A percentile compares a stretch with the other conserved stretches of the same genome.
Conservation (phyloP, 2,888 invertebrate genomes). For the Eumerus sabulonum region DNA sequence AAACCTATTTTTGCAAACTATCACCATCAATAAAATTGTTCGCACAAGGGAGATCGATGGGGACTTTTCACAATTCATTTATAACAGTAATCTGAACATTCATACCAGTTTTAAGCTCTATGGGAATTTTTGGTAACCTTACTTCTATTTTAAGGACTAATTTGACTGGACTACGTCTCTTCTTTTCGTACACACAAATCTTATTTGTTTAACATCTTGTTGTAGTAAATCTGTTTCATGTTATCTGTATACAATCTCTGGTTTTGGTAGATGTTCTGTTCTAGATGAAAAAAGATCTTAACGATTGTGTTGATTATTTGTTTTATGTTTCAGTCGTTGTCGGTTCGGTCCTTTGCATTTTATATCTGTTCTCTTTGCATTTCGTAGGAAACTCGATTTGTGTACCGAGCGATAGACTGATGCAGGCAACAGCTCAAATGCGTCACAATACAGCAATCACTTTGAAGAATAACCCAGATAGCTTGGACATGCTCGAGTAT, state of each 20-base stretch:
- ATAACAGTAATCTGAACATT: too few species aligned
- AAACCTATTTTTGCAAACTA: too few species aligned
- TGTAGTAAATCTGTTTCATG: conserved; percentile 32
- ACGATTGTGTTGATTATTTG: conserved; percentile 12
- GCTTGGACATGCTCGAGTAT: conserved; percentile 94
- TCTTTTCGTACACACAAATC: conserved; percentile 5
- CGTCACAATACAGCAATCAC: conserved; percentile 82
- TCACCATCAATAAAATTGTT: too few species aligned
- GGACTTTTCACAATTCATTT: too few species aligned
- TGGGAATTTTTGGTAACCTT: too few species aligned
- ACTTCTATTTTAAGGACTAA: too few species aligned
- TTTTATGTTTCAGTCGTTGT: conserved; percentile 10
- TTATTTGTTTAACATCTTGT: conserved; percentile 10
- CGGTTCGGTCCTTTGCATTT: too few species aligned
- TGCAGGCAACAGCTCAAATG: conserved; percentile 80
- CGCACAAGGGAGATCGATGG: too few species aligned
- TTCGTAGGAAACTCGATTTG: conserved; percentile 86
- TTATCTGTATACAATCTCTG: conserved; percentile 21
- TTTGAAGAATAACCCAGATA: conserved; percentile 86
- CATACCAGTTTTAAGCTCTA: too few species aligned
- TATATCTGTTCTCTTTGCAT: conserved; percentile 1
- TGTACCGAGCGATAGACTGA: conserved; percentile 83
- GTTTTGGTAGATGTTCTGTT: neutral
- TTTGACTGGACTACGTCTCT: too few species aligned
- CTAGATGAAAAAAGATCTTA: conserved; percentile 6